These are phyloP conservation scores for Proales similis DNA, from an alignment of 1,140 invertebrate genomes.

Conservation along the genomic window DNA sequence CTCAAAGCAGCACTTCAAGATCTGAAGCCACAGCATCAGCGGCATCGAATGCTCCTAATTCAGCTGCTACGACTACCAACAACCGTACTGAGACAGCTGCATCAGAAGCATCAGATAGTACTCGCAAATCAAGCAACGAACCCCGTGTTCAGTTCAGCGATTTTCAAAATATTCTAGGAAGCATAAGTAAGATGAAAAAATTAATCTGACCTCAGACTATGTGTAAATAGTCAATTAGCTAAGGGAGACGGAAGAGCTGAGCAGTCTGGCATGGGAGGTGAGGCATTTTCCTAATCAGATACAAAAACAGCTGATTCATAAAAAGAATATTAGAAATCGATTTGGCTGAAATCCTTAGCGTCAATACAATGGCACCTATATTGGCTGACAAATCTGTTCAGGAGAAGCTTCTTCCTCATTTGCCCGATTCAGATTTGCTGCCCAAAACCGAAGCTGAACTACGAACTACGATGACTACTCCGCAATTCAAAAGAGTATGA, in stretches of 20 bases:
- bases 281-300: too few relatives aligned
- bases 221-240: too few relatives aligned
- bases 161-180: slow-evolving; percentile 33
- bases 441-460: slow-evolving; percentile 34
- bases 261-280: too few relatives aligned
- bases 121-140: background rate
- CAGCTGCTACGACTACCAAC: background rate
- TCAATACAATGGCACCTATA: slow-evolving; percentile 32
- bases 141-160: slow-evolving; percentile 26
- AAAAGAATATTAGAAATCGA: too few relatives aligned
- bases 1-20: background rate
- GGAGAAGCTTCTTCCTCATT: slow-evolving; percentile 2
- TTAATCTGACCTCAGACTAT: too few relatives aligned
- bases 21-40: background rate
- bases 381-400: slow-evolving; percentile 24
- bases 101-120: slow-evolving; percentile 6
- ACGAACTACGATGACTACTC: slow-evolving; percentile 9
- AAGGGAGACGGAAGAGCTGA: too few relatives aligned
- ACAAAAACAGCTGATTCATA: too few relatives aligned
- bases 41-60: background rate
- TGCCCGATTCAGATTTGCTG: slow-evolving; percentile 15
- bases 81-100: background rate
- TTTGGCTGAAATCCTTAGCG: slow-evolving; percentile 9
- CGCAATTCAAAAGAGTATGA: slow-evolving; percentile 28
- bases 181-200: too few relatives aligned